Evolutionary conservation across 1,140 invertebrate species (phyloP), one percentile per base, ranked within the genome.

Genomic region (Aphelenchoides besseyi): DNA sequence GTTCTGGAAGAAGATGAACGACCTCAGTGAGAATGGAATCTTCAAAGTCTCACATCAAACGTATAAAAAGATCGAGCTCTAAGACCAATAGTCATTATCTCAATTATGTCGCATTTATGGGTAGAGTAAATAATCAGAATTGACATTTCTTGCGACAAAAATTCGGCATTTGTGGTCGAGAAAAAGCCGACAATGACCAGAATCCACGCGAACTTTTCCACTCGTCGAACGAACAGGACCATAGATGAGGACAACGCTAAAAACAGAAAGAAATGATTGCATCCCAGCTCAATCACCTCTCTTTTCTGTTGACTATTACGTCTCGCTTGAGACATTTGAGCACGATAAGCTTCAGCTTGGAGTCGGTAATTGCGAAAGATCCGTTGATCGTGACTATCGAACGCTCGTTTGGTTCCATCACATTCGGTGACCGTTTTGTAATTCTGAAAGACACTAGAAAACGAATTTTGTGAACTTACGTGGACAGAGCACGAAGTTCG

Each of bases 41-140:
- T 59, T 59, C 55, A 18, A 18, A 8, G 5, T 59, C 5, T 23
- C 55, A 8, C 5, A 59, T 8, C 26, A 59, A 59, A 33, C 55
- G 5, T 16, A 59, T 8, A 28, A 59, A 18, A 59, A 59, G 55
- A 59, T 33, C 18, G 55, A 59, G 23, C 55, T 59, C 23, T 59
- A 59, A 33, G 41, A 48, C 41, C 41, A 23, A 48, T n/a, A n/a
- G n/a, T n/a, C n/a, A n/a, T n/a, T n/a, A n/a, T n/a, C n/a, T n/a
- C n/a, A n/a, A n/a, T n/a, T n/a, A n/a, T n/a, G n/a, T n/a, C n/a
- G 41, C 23, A 48, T 48, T 48, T 48, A 48, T 23, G 41, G 23
- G 41, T 48, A 48, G n/a, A n/a, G n/a, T 48, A 48, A 48, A 48
- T 23, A 23, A 48, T 48, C 41, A 16, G 12, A 48, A 48, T 23